Evolutionary conservation across 2,113 vertebrate genomes (phyloP), one percentile per base, ranked within the genome.

Genomic region (Elephas maximus): DNA sequence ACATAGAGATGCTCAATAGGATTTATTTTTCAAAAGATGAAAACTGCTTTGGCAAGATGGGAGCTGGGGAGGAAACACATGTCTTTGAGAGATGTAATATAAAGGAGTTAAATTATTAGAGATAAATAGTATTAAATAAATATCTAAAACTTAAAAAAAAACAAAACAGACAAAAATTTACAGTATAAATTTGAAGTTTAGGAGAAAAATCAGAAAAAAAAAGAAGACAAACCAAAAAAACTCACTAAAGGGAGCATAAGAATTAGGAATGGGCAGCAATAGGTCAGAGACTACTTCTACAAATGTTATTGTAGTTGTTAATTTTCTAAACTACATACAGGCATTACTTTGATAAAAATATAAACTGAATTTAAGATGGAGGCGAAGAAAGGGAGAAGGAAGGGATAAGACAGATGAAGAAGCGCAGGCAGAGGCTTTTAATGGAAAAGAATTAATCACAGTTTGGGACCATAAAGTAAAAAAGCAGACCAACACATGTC

Each of bases 91-190:
- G 53, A 57, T 44, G 53, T 15, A 74, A 33, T 87, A 21, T 81
- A 74, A 88, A 90, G 28, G 60, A 69, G 37, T 77, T 87, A 81
- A 88, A 65, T 23, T 8, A 6, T 67, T 76, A 74, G 37, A 67
- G 20, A 41, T 57, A 85, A 92, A 92, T 44, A 79, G 79, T 44
- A 79, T 67, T 86, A 41, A 74, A 18, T 8, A 92, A 44, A 84
- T 84, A 93, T 48, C 53, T 90, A 79, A 91, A 65, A 87, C 15
- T 48, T 48, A 65, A 91, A 93, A 92, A 80, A 90, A 21, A 60
- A 57, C 11, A 57, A 48, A 6, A 48, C 33, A 62, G 76, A 71
- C 11, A 95, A 62, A 51, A 80, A 91, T 86, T 86, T 63, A 74
- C 65, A 73, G 73, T 71, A 91, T 86, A 91, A 73, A 86, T 91